These are phyloP conservation scores for Carassius gibelio DNA, from an alignment of 2,113 vertebrate genomes.

Conservation along the genomic window DNA sequence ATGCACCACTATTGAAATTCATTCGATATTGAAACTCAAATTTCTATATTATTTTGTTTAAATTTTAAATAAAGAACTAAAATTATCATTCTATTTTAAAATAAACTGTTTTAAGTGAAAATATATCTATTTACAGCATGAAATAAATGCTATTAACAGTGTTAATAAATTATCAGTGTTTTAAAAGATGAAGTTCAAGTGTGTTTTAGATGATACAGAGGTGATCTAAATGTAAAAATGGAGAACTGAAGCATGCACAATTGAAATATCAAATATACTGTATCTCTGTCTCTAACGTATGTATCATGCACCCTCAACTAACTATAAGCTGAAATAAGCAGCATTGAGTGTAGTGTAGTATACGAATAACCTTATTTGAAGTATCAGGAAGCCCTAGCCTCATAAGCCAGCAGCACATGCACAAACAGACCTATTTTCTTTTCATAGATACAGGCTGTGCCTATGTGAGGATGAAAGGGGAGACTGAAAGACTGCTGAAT, in stretches of 20 bases:
- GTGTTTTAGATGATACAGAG: neutral
- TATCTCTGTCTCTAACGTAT: neutral
- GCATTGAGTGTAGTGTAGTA: neutral
- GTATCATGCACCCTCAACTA: neutral
- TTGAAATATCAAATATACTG: neutral
- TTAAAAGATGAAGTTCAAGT: neutral
- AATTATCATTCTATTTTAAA: too few relatives aligned
- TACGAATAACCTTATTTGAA: neutral
- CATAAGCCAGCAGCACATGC: neutral
- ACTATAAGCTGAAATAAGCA: neutral
- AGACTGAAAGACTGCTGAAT: slow-evolving; percentile 19
- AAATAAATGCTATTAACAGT: neutral
- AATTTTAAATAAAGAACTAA: too few relatives aligned
- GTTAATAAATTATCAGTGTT: neutral
- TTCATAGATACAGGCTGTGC: neutral
- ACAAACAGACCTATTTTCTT: neutral
- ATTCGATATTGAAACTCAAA: neutral
- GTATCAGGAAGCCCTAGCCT: neutral
- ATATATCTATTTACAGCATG: neutral
- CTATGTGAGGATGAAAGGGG: slow-evolving; percentile 12
- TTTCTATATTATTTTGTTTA: too few relatives aligned
- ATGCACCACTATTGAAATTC: neutral
- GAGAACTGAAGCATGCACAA: neutral
- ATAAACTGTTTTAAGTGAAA: too few relatives aligned
- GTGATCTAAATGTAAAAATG: neutral